phyloP scores from a whole-genome alignment of 23 tunicate species.

The Pegea sp. region DNA sequence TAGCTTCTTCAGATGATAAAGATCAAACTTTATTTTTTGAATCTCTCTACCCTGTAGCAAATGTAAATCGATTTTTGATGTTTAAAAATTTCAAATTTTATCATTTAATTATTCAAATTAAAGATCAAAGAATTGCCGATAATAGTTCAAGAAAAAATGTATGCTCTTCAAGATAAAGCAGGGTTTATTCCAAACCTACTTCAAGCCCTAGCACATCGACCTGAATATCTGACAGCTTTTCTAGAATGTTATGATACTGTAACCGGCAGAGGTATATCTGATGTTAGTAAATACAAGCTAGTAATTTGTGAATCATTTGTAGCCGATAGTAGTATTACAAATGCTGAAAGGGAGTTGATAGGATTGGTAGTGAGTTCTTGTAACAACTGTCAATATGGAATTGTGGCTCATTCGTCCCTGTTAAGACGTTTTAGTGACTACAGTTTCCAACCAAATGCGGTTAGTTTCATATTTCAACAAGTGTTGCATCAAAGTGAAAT shows the following conservation, averaged over 20 bases:
- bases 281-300: background rate
- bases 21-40: too few species aligned
- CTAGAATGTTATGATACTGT: slow-evolving; percentile 23
- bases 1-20: too few species aligned
- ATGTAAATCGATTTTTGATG: too few species aligned
- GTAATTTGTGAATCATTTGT: too few species aligned
- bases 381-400: slow-evolving; percentile 28
- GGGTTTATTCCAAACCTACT: slow-evolving; percentile 55
- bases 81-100: too few species aligned
- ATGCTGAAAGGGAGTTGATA: slow-evolving; percentile 31
- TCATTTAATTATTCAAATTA: too few species aligned
- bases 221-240: slow-evolving; percentile 24
- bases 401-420: slow-evolving; percentile 28
- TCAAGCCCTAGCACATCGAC: slow-evolving; percentile 26
- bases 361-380: slow-evolving; percentile 29
- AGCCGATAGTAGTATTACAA: slow-evolving; percentile 16
- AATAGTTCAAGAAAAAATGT: slow-evolving; percentile 17
- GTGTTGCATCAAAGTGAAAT: too few species aligned
- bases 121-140: slow-evolving; percentile 46
- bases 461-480: slow-evolving; percentile 2
- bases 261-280: slow-evolving; percentile 7
- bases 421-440: slow-evolving; percentile 14
- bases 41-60: too few species aligned
- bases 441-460: slow-evolving; percentile 17
- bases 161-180: slow-evolving; percentile 15